Conservation (phyloP, 1,140 invertebrate genomes). For the Penaeus vannamei region DNA sequence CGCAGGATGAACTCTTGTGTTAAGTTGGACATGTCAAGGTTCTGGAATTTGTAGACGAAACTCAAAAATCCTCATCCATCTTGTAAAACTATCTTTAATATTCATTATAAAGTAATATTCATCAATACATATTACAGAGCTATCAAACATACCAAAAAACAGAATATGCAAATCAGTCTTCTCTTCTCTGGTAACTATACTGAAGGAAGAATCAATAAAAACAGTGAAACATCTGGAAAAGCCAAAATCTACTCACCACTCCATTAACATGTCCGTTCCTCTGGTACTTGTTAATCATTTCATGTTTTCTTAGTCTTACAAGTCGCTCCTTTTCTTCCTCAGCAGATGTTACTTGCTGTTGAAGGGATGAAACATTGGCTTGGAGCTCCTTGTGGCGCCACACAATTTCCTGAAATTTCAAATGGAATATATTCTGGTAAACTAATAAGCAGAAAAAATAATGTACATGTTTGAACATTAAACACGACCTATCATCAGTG, state of each 20-base stretch:
- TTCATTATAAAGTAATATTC: not conserved
- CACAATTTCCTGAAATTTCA: slow-evolving; percentile 81
- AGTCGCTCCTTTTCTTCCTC: slow-evolving; percentile 82
- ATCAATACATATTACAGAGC: not conserved
- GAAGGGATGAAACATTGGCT: slow-evolving; percentile 85
- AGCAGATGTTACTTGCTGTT: slow-evolving; percentile 80
- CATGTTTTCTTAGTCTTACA: slow-evolving; percentile 79
- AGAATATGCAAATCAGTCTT: too few species aligned
- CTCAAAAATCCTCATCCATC: not conserved
- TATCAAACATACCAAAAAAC: too few species aligned
- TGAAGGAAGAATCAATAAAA: too few species aligned
- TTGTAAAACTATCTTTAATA: slow-evolving; percentile 19
- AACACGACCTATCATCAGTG: not conserved
- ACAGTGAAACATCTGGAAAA: too few species aligned
- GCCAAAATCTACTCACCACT: slow-evolving; percentile 52
- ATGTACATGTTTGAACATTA: not conserved
- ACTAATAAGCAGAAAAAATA: not conserved
- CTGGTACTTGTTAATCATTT: slow-evolving; percentile 79
- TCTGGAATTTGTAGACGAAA: slow-evolving; percentile 19
- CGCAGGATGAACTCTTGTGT: slow-evolving; percentile 84
- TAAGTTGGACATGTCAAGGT: slow-evolving; percentile 64
- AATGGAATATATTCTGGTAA: not conserved
- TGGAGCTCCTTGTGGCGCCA: slow-evolving; percentile 91
- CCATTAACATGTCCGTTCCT: slow-evolving; percentile 71
- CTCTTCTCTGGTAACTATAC: too few species aligned